Evolutionary conservation across 2,113 vertebrate genomes (phyloP), one percentile per base, ranked within the genome.

Genomic region (Antigone vipio): DNA sequence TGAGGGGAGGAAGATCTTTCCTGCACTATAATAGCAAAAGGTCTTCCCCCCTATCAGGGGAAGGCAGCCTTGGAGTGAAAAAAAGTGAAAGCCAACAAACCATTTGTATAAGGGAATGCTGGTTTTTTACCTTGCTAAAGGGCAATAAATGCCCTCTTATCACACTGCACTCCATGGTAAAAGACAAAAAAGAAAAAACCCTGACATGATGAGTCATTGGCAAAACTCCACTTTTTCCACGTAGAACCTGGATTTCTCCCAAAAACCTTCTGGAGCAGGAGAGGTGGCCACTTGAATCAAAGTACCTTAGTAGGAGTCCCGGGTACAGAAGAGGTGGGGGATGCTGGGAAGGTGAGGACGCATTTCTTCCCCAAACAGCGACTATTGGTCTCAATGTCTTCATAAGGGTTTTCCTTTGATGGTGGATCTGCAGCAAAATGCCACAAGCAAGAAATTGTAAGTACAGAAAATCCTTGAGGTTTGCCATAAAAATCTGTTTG

Each of bases 351-450:
- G 78, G 98, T 98, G 87, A 99, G 95, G 84, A 98, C 98, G 93
- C 98, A 98, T 97, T 99, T 99, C 97, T 98, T 99, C 85, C 98
- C 98, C 75, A 99, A 92, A 96, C 98, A 99, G 89, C 98, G 99
- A 95, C 98, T 99, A 64, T 99, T 99, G 87, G 99, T 96, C 96
- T 99, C 99, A 11, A 99, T 99, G 72, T 99, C 99, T 98, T 99
- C 99, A 8, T 99, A 99, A 32, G 99, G 99, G 92, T 99, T 99
- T 94, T 99, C 99, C 98, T 99, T 99, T 29, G 98, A 97, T 40
- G 99, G 99, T 15, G 98, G 98, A 97, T 99, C 99, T 99, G 97
- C 26, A 94, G 83, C 77, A 94, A 88, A 89, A 95, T 92, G 52
- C 67, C 95, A 97, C 64, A 97, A 73, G 68, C 76, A 95, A 73